These are phyloP conservation scores for Gobius niger DNA, from an alignment of 2,113 vertebrate species.

Conservation along the genomic window DNA sequence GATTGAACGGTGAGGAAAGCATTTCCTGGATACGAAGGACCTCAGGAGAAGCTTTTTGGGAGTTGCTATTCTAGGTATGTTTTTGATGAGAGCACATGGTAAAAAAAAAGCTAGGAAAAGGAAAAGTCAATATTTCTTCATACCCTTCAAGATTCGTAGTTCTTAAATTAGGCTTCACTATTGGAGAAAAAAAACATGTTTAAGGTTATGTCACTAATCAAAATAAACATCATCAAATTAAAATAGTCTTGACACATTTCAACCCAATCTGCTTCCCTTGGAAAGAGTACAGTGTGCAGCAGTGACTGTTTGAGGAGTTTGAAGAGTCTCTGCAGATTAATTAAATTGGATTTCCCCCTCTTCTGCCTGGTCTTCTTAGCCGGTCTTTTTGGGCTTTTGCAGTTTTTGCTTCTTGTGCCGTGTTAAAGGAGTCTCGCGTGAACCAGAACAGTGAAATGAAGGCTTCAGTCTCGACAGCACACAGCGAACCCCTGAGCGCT, in stretches of 20 bases:
- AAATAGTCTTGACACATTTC: background rate
- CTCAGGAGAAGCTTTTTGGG: too few relatives aligned
- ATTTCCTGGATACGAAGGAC: too few relatives aligned
- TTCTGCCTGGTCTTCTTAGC: constrained; percentile 11
- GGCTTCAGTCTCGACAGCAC: constrained; percentile 7
- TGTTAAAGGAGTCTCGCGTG: constrained; percentile 22
- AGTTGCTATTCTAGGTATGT: too few relatives aligned
- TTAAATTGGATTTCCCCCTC: constrained; percentile 18
- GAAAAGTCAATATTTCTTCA: too few relatives aligned
- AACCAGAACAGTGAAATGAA: constrained; percentile 16
- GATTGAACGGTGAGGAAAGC: too few relatives aligned
- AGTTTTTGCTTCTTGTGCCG: constrained; percentile 21
- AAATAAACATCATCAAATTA: background rate
- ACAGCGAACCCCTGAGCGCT: constrained; percentile 11
- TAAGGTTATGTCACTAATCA: background rate
- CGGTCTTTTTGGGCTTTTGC: constrained; percentile 26
- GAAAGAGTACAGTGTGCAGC: background rate
- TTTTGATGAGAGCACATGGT: too few relatives aligned
- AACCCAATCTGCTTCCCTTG: background rate
- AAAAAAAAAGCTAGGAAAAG: too few relatives aligned
- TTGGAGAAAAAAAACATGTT: too few relatives aligned
- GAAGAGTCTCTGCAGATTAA: constrained; percentile 33
- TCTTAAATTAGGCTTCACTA: too few relatives aligned
- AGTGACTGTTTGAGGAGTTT: constrained; percentile 13
- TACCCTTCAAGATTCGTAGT: too few relatives aligned